Percentiles rank a stretch among this genome's conserved stretches.
phyloP scores from a whole-genome alignment of 2,888 invertebrate species.

The Malthinus flaveolus region DNA sequence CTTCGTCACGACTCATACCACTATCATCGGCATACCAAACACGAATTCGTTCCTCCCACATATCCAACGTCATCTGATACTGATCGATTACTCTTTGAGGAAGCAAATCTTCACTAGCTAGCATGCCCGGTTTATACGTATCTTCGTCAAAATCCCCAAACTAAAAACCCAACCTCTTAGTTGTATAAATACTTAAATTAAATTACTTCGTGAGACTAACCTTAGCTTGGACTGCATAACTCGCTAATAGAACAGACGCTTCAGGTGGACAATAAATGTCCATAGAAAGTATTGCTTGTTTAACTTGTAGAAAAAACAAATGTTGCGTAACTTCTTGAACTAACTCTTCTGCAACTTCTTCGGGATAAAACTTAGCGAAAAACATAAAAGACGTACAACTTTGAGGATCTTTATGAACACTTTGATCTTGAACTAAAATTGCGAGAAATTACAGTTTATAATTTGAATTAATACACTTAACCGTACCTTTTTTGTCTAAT shows the following conservation, averaged over 20 bases:
- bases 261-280: constrained; percentile 99
- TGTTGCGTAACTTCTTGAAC: constrained; percentile 99
- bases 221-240: constrained; percentile 97
- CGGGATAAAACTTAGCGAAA: constrained; percentile 97
- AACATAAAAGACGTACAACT: constrained; percentile 89
- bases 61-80: constrained; percentile 98
- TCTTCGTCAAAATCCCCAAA: constrained; percentile 94
- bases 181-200: no score
- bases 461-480: not conserved
- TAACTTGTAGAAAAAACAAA: constrained; percentile 95
- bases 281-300: constrained; percentile 96
- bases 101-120: constrained; percentile 87
- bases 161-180: no score
- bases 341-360: constrained; percentile 96
- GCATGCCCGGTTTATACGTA: constrained; percentile 88
- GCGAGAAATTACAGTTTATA: constrained; percentile 16
- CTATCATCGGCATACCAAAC: constrained; percentile 98
- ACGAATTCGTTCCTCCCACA: constrained; percentile 99
- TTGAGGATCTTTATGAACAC: constrained; percentile 73
- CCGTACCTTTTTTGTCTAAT: constrained; percentile 82
- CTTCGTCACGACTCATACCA: constrained; percentile 94
- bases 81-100: constrained; percentile 97
- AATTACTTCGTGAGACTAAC: no score
- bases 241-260: constrained; percentile 94
- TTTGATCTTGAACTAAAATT: constrained; percentile 84